phyloP scores from a whole-genome alignment of 2,113 vertebrate species.

The Athene noctua region DNA sequence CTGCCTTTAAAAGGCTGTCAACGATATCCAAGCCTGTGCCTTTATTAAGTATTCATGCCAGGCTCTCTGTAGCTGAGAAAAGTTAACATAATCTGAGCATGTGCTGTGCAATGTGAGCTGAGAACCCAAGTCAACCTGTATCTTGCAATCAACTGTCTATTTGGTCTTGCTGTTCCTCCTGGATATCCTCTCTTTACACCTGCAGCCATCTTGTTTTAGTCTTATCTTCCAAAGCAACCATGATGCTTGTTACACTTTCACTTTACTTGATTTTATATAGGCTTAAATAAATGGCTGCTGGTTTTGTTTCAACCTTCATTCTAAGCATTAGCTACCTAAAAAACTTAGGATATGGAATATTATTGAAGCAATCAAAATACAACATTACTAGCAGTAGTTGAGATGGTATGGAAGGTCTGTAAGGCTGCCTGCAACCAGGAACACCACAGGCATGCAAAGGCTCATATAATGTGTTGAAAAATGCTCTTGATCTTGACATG shows the following conservation, averaged over 20 bases:
- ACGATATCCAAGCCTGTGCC: background rate
- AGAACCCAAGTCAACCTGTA: background rate
- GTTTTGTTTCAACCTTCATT: background rate
- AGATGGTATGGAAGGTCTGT: background rate
- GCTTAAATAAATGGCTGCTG: background rate
- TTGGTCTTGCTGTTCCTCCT: background rate
- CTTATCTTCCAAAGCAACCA: background rate
- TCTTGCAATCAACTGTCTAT: background rate
- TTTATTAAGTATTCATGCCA: conserved; percentile 31
- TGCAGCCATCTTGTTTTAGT: background rate
- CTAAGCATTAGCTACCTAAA: background rate
- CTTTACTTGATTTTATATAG: background rate
- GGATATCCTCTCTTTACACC: background rate
- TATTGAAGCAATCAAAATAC: background rate
- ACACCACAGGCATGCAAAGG: background rate
- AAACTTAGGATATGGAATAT: background rate
- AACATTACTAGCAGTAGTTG: background rate
- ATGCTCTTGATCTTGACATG: background rate
- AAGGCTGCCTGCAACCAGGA: background rate
- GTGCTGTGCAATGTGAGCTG: conserved; percentile 7
- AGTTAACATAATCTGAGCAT: conserved; percentile 9
- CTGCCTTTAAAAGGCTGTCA: conserved; percentile 19
- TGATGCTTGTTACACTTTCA: background rate
- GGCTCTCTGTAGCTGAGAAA: conserved; percentile 13
- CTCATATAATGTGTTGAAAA: background rate